Base-by-base conservation (phyloP, 2,113 vertebrate genomes). In the Marcusenius ussheri region DNA sequence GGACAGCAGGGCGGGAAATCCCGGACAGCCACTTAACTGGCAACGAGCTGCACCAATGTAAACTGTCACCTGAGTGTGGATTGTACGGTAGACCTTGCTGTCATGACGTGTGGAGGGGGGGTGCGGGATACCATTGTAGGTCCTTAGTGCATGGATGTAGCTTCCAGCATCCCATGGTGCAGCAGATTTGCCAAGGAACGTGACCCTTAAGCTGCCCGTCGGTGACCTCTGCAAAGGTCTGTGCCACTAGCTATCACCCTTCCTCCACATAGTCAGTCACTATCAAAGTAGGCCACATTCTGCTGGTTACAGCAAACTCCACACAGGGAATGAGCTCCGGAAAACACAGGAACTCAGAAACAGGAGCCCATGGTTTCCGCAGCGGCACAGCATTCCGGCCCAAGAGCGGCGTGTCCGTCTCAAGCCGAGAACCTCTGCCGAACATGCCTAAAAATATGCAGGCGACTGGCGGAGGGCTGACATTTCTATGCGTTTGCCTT, bases 391-490 rank as follows among this genome's bases (percentile, higher is more conserved):
- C 0, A 39, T 17, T 35, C 27, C 11, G 31, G 70, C 31, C 35
- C 3, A n/a, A 80, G 31, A 46, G 80, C 80, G 15, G 35, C 17
- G 8, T 11, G 21, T 51, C 49, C 21, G 35, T 83, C 47, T 35
- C 11, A 56, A 83, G 27, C 5, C 3, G 50, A 31, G 49, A 51
- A 3, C 47, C n/a, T 35, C 47, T 53, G n/a, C 49, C 0, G 19
- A 50, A 83, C 2, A 3, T n/a, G 13, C 56, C 89, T 90, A 77
- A 93, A 93, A 90, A 92, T 91, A 92, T 88, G 83, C 5, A 21
- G 31, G 49, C 49, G 8, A 8, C 17, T 5, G 88, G 31, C 49
- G 19, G 35, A 27, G 31, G 49, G 70, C 5, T 19, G 49, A 51
- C 74, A 83, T 83, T 80, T 83, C 77, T 53, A 77, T 10, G 86